Evolutionary conservation across 2,113 vertebrate species (phyloP).

Genomic region (Peromyscus californicus): DNA sequence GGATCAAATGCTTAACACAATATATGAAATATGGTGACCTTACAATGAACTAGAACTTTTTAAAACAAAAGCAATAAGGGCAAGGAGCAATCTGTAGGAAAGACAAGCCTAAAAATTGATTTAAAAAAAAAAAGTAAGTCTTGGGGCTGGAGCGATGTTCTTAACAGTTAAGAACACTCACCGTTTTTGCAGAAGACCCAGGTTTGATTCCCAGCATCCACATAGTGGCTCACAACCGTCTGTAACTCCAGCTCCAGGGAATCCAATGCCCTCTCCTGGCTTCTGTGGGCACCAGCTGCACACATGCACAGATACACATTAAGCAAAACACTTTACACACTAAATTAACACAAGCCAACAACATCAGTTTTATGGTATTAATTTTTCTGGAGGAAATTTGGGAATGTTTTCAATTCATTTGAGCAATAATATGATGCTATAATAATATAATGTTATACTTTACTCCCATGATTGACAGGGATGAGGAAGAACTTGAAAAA

Average conservation of each 20-base stretch:
- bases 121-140: constrained; percentile 26
- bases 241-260: background rate
- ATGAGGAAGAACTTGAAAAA: constrained; percentile 11
- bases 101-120: background rate
- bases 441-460: background rate
- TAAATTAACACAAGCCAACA: background rate
- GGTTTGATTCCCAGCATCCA: no score
- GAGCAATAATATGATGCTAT: background rate
- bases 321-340: background rate
- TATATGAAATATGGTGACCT: constrained; percentile 75
- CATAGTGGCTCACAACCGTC: background rate
- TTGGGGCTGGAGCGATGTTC: background rate
- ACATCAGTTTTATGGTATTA: background rate
- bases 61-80: background rate
- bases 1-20: constrained; percentile 66
- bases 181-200: background rate
- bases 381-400: constrained; percentile 23
- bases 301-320: background rate
- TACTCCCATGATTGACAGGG: background rate
- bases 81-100: background rate
- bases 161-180: background rate
- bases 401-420: constrained; percentile 47
- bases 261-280: background rate
- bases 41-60: constrained; percentile 70
- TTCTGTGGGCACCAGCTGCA: background rate